Base-by-base conservation (phyloP, 1,140 invertebrate genomes). In the Mesaphorura yosii region DNA sequence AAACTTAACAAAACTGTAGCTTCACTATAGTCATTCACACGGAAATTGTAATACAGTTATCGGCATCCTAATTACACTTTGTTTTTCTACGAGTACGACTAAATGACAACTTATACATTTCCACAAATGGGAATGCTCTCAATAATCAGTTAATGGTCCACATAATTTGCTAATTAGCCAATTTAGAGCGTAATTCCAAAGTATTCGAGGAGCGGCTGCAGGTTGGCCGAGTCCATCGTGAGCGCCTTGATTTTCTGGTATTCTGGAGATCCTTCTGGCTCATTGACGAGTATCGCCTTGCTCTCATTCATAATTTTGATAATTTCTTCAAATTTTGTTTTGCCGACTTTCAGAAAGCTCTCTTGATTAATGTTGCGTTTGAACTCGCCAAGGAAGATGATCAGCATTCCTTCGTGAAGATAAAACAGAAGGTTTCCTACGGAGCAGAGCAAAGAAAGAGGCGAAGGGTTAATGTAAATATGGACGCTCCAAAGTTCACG, bases 401-500 rank as follows among this genome's bases (percentile, higher is more conserved):
- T 29, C 20, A 61, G 25, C 14, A 55, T 39, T 2, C 42, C 55
- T 41, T 61, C 55, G 29, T 57, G 51, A 14, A 58, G 48, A 27
- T 45, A 54, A 37, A 48, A 55, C 10, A 61, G 46, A 1, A 61
- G 6, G 7, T 40, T 51, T 23, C 59, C 59, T 61, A 41, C 6
- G 46, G 48, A 57, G 44, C 3, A 37, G 15, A 34, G 39, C 20
- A 26, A 10, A 37, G 10, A 38, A 27, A 15, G 10, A 22, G 19
- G 26, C 19, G 37, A 41, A 1, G 38, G 12, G 5, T 41, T 6
- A 41, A 41, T 5, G 39, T 20, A 41, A 19, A 10, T n/a, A n/a
- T n/a, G n/a, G n/a, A n/a, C n/a, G n/a, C n/a, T n/a, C n/a, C n/a
- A n/a, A n/a, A n/a, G n/a, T n/a, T n/a, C n/a, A n/a, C n/a, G n/a